These are phyloP conservation scores for Orthosia gracilis DNA, from an alignment of 2,888 invertebrate genomes.

Conservation along the genomic window DNA sequence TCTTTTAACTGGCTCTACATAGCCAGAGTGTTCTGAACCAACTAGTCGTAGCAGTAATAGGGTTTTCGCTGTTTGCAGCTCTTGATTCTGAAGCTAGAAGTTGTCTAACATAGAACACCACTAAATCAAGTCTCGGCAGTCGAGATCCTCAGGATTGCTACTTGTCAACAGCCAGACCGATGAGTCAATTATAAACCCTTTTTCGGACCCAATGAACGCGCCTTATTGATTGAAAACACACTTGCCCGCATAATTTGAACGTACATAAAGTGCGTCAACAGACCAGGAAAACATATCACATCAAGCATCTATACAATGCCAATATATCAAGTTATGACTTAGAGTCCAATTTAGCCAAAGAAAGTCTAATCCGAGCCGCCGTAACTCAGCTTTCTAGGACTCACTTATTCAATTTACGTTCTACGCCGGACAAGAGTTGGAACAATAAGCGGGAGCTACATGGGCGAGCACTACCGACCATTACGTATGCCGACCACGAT, in stretches of 20 bases:
- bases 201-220: slow-evolving; percentile 49
- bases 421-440: slow-evolving; percentile 74
- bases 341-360: slow-evolving; percentile 77
- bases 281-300: slow-evolving; percentile 63
- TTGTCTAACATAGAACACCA: slow-evolving; percentile 21
- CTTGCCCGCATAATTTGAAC: slow-evolving; percentile 42
- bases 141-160: slow-evolving; percentile 17
- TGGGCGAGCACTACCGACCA: slow-evolving; percentile 88
- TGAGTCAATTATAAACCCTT: slow-evolving; percentile 56
- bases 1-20: not conserved
- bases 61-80: slow-evolving; percentile 3
- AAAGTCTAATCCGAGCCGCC: slow-evolving; percentile 69
- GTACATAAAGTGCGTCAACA: slow-evolving; percentile 54
- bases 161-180: slow-evolving; percentile 35
- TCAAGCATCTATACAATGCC: slow-evolving; percentile 62
- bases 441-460: slow-evolving; percentile 85
- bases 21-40: slow-evolving; percentile 2
- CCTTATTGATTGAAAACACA: slow-evolving; percentile 48
- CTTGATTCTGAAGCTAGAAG: slow-evolving; percentile 2
- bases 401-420: slow-evolving; percentile 85
- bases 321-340: slow-evolving; percentile 77
- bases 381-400: slow-evolving; percentile 77
- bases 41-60: not conserved
- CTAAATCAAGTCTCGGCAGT: slow-evolving; percentile 30
- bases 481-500: slow-evolving; percentile 88